These are phyloP conservation scores for Lepidurus apus DNA, from an alignment of 1,140 invertebrate species.

Conservation along the genomic window DNA sequence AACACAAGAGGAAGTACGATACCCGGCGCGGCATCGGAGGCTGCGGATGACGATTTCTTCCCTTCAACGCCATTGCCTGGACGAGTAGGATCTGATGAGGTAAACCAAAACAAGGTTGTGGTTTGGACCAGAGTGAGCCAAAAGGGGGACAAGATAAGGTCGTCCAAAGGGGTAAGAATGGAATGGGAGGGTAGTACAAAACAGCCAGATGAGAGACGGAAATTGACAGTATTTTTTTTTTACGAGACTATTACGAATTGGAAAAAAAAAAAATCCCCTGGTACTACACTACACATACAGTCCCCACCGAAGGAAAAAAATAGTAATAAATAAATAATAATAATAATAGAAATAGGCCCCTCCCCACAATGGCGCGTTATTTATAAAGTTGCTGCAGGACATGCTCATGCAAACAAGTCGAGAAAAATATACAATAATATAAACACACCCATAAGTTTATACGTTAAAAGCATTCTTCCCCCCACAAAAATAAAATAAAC, in stretches of 20 bases:
- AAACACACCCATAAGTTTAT: too few species aligned
- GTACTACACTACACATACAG: too few species aligned
- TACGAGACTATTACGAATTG: too few species aligned
- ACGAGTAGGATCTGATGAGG: constrained; percentile 7
- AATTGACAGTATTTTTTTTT: not conserved
- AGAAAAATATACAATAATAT: too few species aligned
- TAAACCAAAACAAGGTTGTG: not conserved
- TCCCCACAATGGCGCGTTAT: too few species aligned
- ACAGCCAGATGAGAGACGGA: constrained; percentile 4
- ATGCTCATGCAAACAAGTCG: too few species aligned
- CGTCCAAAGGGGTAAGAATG: not conserved
- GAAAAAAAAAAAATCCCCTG: too few species aligned
- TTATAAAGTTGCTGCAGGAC: too few species aligned
- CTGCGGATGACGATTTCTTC: not conserved
- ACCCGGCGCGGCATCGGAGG: constrained; percentile 7
- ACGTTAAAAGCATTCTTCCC: not conserved
- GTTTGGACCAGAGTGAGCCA: not conserved
- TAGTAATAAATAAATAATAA: too few species aligned
- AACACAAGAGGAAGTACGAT: constrained; percentile 21
- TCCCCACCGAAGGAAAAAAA: too few species aligned
- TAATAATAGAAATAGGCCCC: too few species aligned
- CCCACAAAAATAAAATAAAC: constrained; percentile 11
- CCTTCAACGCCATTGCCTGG: constrained; percentile 3
- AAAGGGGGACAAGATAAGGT: not conserved
- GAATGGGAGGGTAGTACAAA: not conserved